Evolutionary conservation across 2,113 vertebrate genomes (phyloP).

Genomic region (Anhinga anhinga): DNA sequence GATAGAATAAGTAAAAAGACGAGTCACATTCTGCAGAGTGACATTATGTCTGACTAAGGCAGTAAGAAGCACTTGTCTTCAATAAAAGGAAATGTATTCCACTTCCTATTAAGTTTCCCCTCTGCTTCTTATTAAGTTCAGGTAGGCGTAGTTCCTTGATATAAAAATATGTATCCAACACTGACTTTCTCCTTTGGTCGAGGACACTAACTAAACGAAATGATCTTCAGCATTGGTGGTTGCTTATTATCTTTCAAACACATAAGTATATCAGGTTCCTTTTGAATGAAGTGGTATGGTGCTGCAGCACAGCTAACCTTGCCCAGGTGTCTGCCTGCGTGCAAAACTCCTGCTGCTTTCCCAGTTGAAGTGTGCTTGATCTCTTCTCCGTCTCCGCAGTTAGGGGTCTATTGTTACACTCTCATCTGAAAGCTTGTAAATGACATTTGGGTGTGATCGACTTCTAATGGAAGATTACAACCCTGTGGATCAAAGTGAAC

Average conservation of each 20-base stretch:
- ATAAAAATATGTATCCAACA: conserved; percentile 20
- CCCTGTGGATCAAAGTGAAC: conserved; percentile 67
- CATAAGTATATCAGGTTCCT: neutral
- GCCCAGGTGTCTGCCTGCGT: conserved; percentile 54
- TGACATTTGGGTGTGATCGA: conserved; percentile 66
- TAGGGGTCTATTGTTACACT: conserved; percentile 61
- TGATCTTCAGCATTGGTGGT: neutral
- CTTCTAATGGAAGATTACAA: conserved; percentile 69
- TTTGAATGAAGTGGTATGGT: conserved; percentile 17
- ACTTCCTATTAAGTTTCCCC: conserved; percentile 33
- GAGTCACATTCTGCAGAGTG: conserved; percentile 17
- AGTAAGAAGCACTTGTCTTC: conserved; percentile 30
- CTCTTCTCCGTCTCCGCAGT: conserved; percentile 45
- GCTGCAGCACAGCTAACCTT: neutral
- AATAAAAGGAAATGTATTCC: conserved; percentile 17
- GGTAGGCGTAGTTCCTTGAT: conserved; percentile 13
- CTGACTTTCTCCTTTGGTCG: conserved; percentile 26
- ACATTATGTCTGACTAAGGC: conserved; percentile 50
- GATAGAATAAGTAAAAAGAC: conserved; percentile 59
- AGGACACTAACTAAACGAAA: conserved; percentile 24
- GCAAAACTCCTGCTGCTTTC: conserved; percentile 36
- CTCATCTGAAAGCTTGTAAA: conserved; percentile 63
- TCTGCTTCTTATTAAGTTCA: conserved; percentile 18
- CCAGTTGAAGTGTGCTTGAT: conserved; percentile 67
- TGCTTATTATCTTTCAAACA: conserved; percentile 3